Conservation (phyloP, 2,888 invertebrate genomes). For the Brachypalpus laphriformis region DNA sequence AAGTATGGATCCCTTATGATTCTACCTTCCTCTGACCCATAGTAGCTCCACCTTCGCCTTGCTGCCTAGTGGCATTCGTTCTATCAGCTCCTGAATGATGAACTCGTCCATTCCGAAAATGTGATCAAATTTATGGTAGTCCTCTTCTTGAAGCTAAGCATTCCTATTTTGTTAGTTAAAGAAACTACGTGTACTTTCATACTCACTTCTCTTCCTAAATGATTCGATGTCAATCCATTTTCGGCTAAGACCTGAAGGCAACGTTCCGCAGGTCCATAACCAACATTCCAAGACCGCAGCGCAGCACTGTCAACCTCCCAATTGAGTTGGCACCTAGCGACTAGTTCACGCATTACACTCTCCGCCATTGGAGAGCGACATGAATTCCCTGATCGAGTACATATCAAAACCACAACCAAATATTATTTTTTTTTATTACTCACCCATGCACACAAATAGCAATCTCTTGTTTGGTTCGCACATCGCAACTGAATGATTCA, state of each 20-base stretch:
- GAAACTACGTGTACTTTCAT: too few species aligned
- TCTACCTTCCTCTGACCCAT: conserved; percentile 87
- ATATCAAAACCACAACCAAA: background rate
- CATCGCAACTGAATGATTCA: background rate
- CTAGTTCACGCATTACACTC: conserved; percentile 87
- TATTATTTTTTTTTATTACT: conserved; percentile 33
- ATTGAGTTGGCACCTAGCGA: conserved; percentile 80
- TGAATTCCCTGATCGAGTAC: conserved; percentile 90
- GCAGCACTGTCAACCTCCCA: conserved; percentile 96
- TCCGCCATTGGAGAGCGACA: conserved; percentile 98
- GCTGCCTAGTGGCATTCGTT: conserved; percentile 84
- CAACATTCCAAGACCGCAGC: conserved; percentile 92
- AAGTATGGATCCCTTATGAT: conserved; percentile 96
- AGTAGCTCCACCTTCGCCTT: conserved; percentile 90
- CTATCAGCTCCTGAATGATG: conserved; percentile 88
- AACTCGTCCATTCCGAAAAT: conserved; percentile 97
- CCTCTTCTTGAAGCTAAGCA: conserved; percentile 87
- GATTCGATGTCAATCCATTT: conserved; percentile 85
- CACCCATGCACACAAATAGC: conserved; percentile 81
- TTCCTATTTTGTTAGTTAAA: too few species aligned
- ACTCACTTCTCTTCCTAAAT: conserved; percentile 85
- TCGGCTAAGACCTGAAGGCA: conserved; percentile 85
- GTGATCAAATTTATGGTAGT: conserved; percentile 91
- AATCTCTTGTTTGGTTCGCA: conserved; percentile 75
- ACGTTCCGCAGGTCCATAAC: conserved; percentile 88